These are phyloP conservation scores for Ptilorrhoa leucosticta DNA, from an alignment of 2,113 vertebrate genomes.

Conservation along the genomic window DNA sequence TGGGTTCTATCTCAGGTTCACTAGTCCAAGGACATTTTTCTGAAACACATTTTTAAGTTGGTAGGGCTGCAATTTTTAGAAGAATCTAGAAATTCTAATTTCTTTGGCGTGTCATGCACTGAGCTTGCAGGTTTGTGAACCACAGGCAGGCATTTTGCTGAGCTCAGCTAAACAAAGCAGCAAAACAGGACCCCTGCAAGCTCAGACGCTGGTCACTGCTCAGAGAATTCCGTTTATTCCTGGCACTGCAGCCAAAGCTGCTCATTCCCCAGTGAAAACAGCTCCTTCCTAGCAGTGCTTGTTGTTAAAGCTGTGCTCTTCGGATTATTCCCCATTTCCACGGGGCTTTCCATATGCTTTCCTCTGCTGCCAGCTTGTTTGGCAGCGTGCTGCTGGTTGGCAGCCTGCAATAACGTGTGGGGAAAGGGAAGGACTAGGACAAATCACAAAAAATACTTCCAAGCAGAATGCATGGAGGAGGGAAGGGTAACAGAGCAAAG, in stretches of 20 bases:
- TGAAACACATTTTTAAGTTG: background rate
- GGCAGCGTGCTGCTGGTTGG: background rate
- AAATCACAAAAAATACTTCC: background rate
- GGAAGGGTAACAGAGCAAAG: background rate
- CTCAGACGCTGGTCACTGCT: background rate
- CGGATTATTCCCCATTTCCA: background rate
- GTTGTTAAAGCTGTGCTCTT: background rate
- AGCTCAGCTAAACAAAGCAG: background rate
- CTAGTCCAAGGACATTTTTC: background rate
- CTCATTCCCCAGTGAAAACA: background rate
- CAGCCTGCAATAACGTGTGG: background rate
- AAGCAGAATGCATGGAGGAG: background rate
- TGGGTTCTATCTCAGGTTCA: background rate
- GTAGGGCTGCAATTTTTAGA: background rate
- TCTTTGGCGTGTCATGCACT: rapidly evolving
- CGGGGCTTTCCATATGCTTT: background rate
- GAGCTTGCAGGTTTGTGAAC: background rate
- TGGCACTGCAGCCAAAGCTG: background rate
- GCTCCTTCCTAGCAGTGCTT: background rate
- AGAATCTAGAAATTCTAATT: background rate
- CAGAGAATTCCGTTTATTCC: background rate
- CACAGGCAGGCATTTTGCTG: background rate
- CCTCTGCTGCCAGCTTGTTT: background rate
- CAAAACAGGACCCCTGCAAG: background rate
- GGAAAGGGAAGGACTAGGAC: background rate